Percentiles rank a stretch among this genome's conserved stretches.
These are phyloP conservation scores for Echinometra lucunter DNA, from an alignment of 53 echinoderm and acorn worm genomes.

Conservation along the genomic window DNA sequence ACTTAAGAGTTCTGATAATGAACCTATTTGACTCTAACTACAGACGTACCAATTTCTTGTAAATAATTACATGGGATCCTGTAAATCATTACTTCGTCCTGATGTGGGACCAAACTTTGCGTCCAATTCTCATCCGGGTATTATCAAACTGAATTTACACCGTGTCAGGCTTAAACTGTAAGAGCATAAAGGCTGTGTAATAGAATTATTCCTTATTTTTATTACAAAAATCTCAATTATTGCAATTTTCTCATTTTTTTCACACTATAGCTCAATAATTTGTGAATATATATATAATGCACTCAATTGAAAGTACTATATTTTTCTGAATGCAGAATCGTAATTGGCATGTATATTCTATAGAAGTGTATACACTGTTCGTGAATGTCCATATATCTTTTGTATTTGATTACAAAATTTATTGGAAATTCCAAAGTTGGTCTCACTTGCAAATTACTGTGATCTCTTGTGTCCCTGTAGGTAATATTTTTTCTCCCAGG, in stretches of 20 bases:
- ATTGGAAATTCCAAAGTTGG: neutral
- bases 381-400: neutral
- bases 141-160: too few species aligned
- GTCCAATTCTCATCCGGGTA: too few species aligned
- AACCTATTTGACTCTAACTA: too few species aligned
- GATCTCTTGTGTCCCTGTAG: neutral
- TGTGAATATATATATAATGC: conserved; percentile 1
- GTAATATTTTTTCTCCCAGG: neutral
- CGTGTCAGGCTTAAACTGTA: too few species aligned
- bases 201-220: neutral
- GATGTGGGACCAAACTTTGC: too few species aligned
- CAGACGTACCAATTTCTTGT: too few species aligned
- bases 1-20: too few species aligned
- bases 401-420: conserved; percentile 36
- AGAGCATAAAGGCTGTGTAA: too few species aligned
- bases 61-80: too few species aligned
- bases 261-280: neutral
- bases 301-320: conserved; percentile 43
- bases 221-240: neutral
- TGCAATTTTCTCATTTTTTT: neutral
- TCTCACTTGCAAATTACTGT: neutral
- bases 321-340: conserved; percentile 44
- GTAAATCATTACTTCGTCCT: too few species aligned
- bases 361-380: neutral
- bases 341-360: neutral